A percentile compares a stretch with the other conserved stretches of the same genome.
Conservation (phyloP, 2,113 vertebrate species). For the Oophaga pumilio region DNA sequence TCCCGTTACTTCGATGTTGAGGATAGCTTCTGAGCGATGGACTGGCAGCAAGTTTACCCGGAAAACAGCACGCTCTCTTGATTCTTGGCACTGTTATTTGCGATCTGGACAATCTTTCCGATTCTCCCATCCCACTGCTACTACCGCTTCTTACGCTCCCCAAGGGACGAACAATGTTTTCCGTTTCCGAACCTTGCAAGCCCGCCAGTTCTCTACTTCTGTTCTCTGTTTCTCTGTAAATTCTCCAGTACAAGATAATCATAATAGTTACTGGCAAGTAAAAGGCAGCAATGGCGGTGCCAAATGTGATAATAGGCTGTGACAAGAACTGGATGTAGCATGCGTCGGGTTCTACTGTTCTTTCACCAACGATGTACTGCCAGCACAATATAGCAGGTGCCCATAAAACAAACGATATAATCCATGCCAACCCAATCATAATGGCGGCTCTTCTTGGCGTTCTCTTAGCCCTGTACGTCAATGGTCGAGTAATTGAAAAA, state of each 20-base stretch:
- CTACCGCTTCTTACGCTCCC: slow-evolving; percentile 70
- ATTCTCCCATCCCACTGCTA: slow-evolving; percentile 64
- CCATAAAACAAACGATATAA: slow-evolving; percentile 79
- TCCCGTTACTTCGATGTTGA: slow-evolving; percentile 63
- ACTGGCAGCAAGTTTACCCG: neutral
- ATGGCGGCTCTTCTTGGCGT: slow-evolving; percentile 72
- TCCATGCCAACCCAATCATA: slow-evolving; percentile 77
- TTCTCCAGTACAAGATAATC: slow-evolving; percentile 77
- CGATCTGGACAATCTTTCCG: slow-evolving; percentile 27
- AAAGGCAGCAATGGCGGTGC: slow-evolving; percentile 79
- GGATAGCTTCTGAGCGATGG: slow-evolving; percentile 45
- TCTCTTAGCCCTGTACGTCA: slow-evolving; percentile 78
- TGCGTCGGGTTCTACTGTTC: slow-evolving; percentile 63
- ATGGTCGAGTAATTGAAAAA: slow-evolving; percentile 77
- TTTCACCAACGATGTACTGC: slow-evolving; percentile 73
- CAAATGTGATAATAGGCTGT: slow-evolving; percentile 75
- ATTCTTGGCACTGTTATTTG: slow-evolving; percentile 49
- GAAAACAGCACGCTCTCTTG: slow-evolving; percentile 62
- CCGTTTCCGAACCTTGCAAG: slow-evolving; percentile 70
- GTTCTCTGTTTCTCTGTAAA: slow-evolving; percentile 79
- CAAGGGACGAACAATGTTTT: slow-evolving; percentile 43
- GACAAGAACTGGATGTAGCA: slow-evolving; percentile 78
- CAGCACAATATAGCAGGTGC: slow-evolving; percentile 79
- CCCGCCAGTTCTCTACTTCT: slow-evolving; percentile 71
- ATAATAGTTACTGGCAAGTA: slow-evolving; percentile 80